Conservation (phyloP, 2,888 invertebrate genomes). For the Philaethria dido region DNA sequence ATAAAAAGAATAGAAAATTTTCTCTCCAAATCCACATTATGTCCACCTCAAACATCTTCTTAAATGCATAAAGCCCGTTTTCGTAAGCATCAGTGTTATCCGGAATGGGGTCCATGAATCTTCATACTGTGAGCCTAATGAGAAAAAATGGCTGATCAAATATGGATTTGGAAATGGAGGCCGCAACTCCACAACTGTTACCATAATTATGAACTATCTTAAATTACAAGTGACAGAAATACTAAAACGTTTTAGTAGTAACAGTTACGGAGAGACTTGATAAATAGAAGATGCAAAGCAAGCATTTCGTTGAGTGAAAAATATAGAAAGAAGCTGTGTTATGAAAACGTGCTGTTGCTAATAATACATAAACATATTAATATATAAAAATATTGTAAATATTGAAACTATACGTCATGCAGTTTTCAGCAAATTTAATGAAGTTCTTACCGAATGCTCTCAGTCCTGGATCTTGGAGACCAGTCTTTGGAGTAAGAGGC, state of each 20-base stretch:
- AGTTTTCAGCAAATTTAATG: neutral
- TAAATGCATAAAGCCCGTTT: slow-evolving; percentile 69
- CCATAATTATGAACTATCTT: slow-evolving; percentile 13
- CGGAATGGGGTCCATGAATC: slow-evolving; percentile 59
- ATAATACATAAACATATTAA: neutral
- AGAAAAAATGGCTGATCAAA: slow-evolving; percentile 70
- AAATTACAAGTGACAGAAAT: slow-evolving; percentile 4
- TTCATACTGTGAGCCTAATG: slow-evolving; percentile 81
- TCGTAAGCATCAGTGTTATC: slow-evolving; percentile 56
- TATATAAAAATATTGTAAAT: neutral
- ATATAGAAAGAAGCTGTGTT: neutral
- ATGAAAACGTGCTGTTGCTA: slow-evolving; percentile 10
- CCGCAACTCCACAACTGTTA: slow-evolving; percentile 44
- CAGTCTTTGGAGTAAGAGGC: slow-evolving; percentile 92
- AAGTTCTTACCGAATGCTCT: slow-evolving; percentile 89
- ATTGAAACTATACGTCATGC: slow-evolving; percentile 15
- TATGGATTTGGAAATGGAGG: slow-evolving; percentile 71
- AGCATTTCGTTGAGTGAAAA: slow-evolving; percentile 7
- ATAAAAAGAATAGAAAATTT: slow-evolving; percentile 51
- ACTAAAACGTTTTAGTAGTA: slow-evolving; percentile 1
- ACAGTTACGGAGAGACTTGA: neutral
- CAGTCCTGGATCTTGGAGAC: slow-evolving; percentile 91
- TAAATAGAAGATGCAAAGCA: neutral
- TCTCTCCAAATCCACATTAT: slow-evolving; percentile 72
- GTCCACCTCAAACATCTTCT: slow-evolving; percentile 60